phyloP scores from a whole-genome alignment of 2,888 invertebrate genomes.

The Rhagonycha fulva region DNA sequence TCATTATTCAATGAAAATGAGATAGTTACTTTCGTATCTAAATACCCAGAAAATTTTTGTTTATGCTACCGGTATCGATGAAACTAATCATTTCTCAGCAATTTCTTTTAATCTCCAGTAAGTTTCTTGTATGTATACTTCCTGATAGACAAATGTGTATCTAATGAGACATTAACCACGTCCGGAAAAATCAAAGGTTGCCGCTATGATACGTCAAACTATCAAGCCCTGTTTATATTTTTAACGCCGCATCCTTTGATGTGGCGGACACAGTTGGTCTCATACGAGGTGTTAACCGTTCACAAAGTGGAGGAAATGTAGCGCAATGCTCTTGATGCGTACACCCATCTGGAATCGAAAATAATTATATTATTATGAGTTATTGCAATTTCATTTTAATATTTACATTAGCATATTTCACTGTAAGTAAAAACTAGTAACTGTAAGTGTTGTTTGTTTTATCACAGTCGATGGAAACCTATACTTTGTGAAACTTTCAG shows the following conservation, averaged over 20 bases:
- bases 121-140: constrained; percentile 19
- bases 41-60: neutral
- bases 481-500: neutral
- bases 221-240: constrained; percentile 51
- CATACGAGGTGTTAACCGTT: constrained; percentile 52
- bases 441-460: neutral
- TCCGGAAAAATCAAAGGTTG: constrained; percentile 50
- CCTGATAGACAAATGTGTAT: constrained; percentile 36
- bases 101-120: neutral
- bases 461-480: neutral
- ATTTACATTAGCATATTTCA: constrained; percentile 6
- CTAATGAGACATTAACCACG: constrained; percentile 49
- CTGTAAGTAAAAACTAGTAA: neutral
- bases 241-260: constrained; percentile 51
- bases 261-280: constrained; percentile 52
- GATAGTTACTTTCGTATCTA: neutral
- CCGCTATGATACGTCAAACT: constrained; percentile 43
- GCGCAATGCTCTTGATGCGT: constrained; percentile 29
- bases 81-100: neutral
- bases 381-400: constrained; percentile 25
- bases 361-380: constrained; percentile 14
- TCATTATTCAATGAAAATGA: neutral
- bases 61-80: neutral
- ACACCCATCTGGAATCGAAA: neutral
- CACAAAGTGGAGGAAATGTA: constrained; percentile 53